Evolutionary conservation across 1,140 invertebrate genomes (phyloP).

Genomic region (Caerostris extrusa): DNA sequence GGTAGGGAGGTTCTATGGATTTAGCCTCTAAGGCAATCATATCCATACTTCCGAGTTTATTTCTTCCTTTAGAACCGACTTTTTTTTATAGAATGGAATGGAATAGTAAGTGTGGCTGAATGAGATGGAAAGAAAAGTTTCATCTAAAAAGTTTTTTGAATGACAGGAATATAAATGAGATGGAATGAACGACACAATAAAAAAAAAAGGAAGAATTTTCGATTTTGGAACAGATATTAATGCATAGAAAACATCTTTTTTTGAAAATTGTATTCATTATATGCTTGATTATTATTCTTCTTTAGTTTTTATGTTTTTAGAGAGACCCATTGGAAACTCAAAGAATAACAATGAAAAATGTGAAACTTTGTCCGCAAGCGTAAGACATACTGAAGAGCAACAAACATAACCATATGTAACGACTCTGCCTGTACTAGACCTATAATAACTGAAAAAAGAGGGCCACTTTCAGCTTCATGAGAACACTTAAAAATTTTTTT

Average conservation of each 20-base stretch:
- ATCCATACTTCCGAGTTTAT: slow-evolving; percentile 6
- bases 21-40: background rate
- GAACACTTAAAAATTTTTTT: too few relatives aligned
- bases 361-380: too few relatives aligned
- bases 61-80: background rate
- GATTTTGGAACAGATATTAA: background rate
- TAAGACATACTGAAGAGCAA: too few relatives aligned
- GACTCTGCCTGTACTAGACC: too few relatives aligned
- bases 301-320: too few relatives aligned
- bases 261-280: too few relatives aligned
- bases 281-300: too few relatives aligned
- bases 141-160: background rate
- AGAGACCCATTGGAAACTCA: too few relatives aligned
- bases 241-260: background rate
- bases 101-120: background rate
- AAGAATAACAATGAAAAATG: too few relatives aligned
- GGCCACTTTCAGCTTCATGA: too few relatives aligned
- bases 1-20: background rate
- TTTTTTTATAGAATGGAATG: background rate
- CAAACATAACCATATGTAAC: too few relatives aligned
- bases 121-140: background rate
- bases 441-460: too few relatives aligned
- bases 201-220: background rate
- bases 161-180: background rate
- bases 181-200: background rate